Percentiles rank a stretch among this genome's conserved stretches.
These are phyloP conservation scores for Hirtodrosophila duncani DNA, from an alignment of 2,888 invertebrate species.

Conservation along the genomic window DNA sequence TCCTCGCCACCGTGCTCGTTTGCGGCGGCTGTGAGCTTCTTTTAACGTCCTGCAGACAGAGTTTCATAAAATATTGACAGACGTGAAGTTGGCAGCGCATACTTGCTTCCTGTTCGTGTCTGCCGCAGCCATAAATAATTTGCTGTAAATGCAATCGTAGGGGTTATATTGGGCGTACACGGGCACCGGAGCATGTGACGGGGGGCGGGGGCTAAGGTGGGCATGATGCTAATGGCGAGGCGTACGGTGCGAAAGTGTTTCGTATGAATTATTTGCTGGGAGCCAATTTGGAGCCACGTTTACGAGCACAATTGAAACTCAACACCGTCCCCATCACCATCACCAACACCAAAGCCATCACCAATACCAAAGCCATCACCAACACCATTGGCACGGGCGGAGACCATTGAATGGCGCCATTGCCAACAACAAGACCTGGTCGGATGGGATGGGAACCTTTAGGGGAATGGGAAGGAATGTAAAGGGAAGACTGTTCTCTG, in stretches of 20 bases:
- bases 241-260: slow-evolving; percentile 70
- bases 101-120: slow-evolving; percentile 70
- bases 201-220: background rate
- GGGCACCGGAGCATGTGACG: slow-evolving; percentile 3
- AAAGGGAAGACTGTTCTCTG: slow-evolving; percentile 27
- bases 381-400: background rate
- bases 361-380: background rate
- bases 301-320: slow-evolving; percentile 70
- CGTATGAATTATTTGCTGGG: slow-evolving; percentile 69
- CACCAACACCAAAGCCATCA: slow-evolving; percentile 10
- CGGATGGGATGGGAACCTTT: too few relatives aligned
- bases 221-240: slow-evolving; percentile 64
- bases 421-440: slow-evolving; percentile 17
- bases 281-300: slow-evolving; percentile 72
- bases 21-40: slow-evolving; percentile 35
- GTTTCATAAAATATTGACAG: slow-evolving; percentile 73
- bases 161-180: slow-evolving; percentile 61
- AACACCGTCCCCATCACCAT: slow-evolving; percentile 42
- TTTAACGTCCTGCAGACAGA: slow-evolving; percentile 57
- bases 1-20: slow-evolving; percentile 13
- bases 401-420: slow-evolving; percentile 32
- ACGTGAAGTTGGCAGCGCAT: slow-evolving; percentile 73
- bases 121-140: slow-evolving; percentile 73
- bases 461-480: too few relatives aligned
- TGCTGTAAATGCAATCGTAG: slow-evolving; percentile 72